phyloP scores from a whole-genome alignment of 2,888 invertebrate species.

The Taphrorychus bicolor region DNA sequence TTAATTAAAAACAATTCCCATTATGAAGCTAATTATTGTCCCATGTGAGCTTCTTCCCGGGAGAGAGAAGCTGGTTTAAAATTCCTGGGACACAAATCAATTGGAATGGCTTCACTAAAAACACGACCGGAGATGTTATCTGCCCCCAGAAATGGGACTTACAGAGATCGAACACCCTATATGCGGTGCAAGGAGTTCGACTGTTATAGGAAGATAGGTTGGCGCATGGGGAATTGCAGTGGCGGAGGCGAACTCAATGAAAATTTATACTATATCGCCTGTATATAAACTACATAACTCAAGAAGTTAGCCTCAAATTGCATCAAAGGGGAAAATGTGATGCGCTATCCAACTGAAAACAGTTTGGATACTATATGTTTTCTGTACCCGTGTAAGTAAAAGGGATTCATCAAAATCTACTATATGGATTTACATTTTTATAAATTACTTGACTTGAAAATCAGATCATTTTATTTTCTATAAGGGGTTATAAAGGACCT shows the following conservation, averaged over 20 bases:
- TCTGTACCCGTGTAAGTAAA: too few species aligned
- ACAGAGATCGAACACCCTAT: conserved; percentile 39
- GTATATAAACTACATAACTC: too few species aligned
- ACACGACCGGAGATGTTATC: conserved; percentile 37
- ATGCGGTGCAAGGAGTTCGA: conserved; percentile 31
- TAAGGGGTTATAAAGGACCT: too few species aligned
- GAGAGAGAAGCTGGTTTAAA: not conserved
- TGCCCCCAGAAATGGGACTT: conserved; percentile 35
- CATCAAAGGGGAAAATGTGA: too few species aligned
- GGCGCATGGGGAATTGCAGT: not conserved
- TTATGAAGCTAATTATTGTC: not conserved
- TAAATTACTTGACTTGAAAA: too few species aligned
- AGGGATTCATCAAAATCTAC: too few species aligned
- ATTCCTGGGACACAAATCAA: conserved; percentile 35
- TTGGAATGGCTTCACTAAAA: conserved; percentile 38
- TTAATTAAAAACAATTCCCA: not conserved
- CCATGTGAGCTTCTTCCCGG: not conserved
- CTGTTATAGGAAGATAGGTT: not conserved
- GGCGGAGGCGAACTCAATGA: not conserved
- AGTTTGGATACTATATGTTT: too few species aligned
- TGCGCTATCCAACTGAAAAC: too few species aligned
- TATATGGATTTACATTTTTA: too few species aligned
- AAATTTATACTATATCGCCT: too few species aligned
- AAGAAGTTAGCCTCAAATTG: too few species aligned
- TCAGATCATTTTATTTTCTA: too few species aligned